phyloP scores from a whole-genome alignment of 2,888 invertebrate species.

The Eubasilissa splendida region DNA sequence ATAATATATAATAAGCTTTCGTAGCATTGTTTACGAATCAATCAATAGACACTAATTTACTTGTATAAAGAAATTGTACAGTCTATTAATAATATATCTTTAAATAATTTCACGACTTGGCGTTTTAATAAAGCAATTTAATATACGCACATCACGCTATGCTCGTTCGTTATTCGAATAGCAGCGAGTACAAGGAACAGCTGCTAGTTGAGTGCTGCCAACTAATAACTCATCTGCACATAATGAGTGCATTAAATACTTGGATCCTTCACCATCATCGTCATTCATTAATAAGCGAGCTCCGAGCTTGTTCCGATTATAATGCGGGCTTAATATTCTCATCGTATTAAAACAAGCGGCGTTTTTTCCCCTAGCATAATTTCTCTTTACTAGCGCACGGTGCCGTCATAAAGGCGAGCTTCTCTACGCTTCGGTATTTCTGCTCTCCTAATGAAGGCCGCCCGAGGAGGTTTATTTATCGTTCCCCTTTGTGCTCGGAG shows the following conservation, averaged over 20 bases:
- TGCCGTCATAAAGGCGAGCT: conserved; percentile 36
- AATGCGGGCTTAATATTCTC: not conserved
- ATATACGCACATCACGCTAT: too few relatives aligned
- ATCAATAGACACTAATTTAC: too few relatives aligned
- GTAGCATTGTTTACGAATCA: too few relatives aligned
- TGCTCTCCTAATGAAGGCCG: conserved; percentile 41
- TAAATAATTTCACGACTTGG: too few relatives aligned
- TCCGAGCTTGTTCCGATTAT: conserved; percentile 5
- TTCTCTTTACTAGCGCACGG: conserved; percentile 12
- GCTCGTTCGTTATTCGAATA: too few relatives aligned
- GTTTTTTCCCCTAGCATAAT: conserved; percentile 22
- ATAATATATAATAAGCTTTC: too few relatives aligned
- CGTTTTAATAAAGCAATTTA: too few relatives aligned
- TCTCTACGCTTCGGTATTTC: conserved; percentile 30
- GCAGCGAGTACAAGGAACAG: not conserved
- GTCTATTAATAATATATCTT: too few relatives aligned
- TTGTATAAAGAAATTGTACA: too few relatives aligned
- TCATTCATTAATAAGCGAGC: not conserved
- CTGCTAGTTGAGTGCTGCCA: conserved; percentile 8
- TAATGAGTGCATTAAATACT: conserved; percentile 17
- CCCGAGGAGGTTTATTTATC: conserved; percentile 23
- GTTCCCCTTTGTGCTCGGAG: conserved; percentile 25
- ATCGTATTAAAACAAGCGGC: conserved; percentile 15
- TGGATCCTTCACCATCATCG: not conserved
- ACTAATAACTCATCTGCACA: not conserved